Percentiles rank a stretch among this genome's conserved stretches.
phyloP scores from a whole-genome alignment of 2,888 invertebrate species.

The Nycteola revayana region DNA sequence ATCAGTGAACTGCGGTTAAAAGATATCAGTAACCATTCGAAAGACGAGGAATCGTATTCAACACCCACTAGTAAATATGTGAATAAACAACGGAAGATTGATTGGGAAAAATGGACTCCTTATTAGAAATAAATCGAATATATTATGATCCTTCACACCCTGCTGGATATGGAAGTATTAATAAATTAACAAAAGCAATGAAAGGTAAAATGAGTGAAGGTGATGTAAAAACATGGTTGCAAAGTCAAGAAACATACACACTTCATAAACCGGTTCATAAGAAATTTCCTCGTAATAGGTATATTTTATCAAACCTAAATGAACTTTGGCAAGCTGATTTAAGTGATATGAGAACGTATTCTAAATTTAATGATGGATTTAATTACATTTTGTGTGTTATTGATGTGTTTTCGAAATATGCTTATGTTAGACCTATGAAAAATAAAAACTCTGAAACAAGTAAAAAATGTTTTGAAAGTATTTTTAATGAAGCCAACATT shows the following conservation, averaged over 20 bases:
- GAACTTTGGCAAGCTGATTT: constrained; percentile 30
- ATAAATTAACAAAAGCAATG: constrained; percentile 16
- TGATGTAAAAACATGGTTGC: constrained; percentile 26
- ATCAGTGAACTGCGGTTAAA: constrained; percentile 5
- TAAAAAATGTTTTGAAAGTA: constrained; percentile 25
- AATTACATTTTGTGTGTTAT: constrained; percentile 27
- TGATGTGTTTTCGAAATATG: constrained; percentile 28
- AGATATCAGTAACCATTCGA: background rate
- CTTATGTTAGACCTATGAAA: constrained; percentile 17
- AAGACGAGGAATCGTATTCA: background rate
- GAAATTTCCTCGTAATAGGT: constrained; percentile 25
- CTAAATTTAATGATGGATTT: constrained; percentile 22
- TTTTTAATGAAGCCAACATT: constrained; percentile 16
- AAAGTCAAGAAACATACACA: constrained; percentile 10
- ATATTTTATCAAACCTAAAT: constrained; percentile 26
- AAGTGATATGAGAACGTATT: constrained; percentile 20
- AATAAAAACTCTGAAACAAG: constrained; percentile 21
- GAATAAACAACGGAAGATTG: constrained; percentile 22
- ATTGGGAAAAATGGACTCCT: constrained; percentile 36
- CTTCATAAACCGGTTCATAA: constrained; percentile 25
- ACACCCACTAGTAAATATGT: no score
- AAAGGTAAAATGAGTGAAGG: constrained; percentile 20
- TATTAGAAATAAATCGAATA: constrained; percentile 18
- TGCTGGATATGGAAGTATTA: constrained; percentile 18
- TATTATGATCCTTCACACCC: constrained; percentile 3